Evolutionary conservation across 2,113 vertebrate species (phyloP).

Genomic region (Poecile atricapillus): DNA sequence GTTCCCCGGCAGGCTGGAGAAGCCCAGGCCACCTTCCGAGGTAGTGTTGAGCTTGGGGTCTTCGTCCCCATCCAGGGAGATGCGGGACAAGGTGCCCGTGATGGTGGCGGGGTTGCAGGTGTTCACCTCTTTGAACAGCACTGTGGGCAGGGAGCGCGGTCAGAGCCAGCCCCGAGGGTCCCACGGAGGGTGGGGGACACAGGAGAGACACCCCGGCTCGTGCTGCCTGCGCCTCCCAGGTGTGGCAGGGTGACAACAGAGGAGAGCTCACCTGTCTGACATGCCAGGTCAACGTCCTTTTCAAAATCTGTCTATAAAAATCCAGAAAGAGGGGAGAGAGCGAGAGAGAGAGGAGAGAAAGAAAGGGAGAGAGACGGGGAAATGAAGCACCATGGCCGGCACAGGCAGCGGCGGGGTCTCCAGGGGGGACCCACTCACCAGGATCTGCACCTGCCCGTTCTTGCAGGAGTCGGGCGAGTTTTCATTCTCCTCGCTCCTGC

Average conservation of each 20-base stretch:
- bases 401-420: neutral
- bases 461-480: constrained; percentile 98
- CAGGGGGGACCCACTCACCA: constrained; percentile 83
- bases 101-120: constrained; percentile 96
- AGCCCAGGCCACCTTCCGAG: constrained; percentile 86
- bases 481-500: constrained; percentile 92
- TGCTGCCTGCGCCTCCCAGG: neutral
- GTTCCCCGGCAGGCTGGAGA: constrained; percentile 91
- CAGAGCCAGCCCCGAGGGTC: neutral
- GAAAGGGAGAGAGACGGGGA: constrained; percentile 4
- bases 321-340: constrained; percentile 53
- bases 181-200: neutral
- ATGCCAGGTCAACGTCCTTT: constrained; percentile 98
- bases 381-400: constrained; percentile 49
- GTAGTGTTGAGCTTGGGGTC: constrained; percentile 90
- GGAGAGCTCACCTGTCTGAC: constrained; percentile 90
- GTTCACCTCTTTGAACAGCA: constrained; percentile 98
- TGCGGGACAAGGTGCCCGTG: constrained; percentile 93
- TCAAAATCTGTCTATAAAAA: constrained; percentile 96
- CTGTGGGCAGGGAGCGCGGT: constrained; percentile 51
- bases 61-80: constrained; percentile 94
- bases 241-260: rapidly evolving
- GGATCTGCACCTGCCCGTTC: constrained; percentile 98
- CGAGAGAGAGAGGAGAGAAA: constrained; percentile 57
- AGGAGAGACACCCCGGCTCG: rapidly evolving